phyloP scores from a whole-genome alignment of 2,888 invertebrate genomes.

The Watsonalla cultraria region DNA sequence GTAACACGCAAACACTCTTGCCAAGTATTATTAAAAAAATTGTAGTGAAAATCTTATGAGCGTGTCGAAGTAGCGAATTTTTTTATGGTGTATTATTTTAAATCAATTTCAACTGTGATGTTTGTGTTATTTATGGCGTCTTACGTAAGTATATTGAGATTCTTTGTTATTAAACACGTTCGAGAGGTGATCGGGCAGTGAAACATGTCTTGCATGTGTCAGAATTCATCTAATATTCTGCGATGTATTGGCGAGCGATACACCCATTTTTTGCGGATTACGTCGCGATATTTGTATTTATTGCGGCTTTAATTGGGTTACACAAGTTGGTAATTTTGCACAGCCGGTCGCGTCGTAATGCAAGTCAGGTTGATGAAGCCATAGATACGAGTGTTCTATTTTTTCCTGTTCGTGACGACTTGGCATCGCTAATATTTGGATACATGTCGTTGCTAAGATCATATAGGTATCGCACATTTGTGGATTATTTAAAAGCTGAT shows the following conservation, averaged over 20 bases:
- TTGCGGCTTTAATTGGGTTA: not conserved
- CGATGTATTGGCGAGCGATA: not conserved
- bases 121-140: constrained; percentile 63
- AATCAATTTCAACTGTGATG: constrained; percentile 64
- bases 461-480: constrained; percentile 9
- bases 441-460: constrained; percentile 21
- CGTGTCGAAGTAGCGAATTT: not conserved
- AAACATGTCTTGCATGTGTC: not conserved
- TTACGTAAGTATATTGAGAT: constrained; percentile 68
- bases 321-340: not conserved
- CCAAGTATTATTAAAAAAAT: constrained; percentile 17
- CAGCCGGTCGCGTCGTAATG: not conserved
- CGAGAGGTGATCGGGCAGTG: constrained; percentile 3
- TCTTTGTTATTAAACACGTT: constrained; percentile 52
- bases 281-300: not conserved
- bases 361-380: constrained; percentile 32
- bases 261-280: not conserved
- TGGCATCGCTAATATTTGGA: constrained; percentile 43
- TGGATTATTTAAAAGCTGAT: not conserved
- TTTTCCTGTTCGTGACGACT: constrained; percentile 28
- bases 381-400: constrained; percentile 26
- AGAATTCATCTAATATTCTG: not conserved
- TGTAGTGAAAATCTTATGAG: not conserved
- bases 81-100: constrained; percentile 30
- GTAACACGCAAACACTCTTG: constrained; percentile 30